Conservation (phyloP, 2,113 vertebrate species). For the Neogobius melanostomus region DNA sequence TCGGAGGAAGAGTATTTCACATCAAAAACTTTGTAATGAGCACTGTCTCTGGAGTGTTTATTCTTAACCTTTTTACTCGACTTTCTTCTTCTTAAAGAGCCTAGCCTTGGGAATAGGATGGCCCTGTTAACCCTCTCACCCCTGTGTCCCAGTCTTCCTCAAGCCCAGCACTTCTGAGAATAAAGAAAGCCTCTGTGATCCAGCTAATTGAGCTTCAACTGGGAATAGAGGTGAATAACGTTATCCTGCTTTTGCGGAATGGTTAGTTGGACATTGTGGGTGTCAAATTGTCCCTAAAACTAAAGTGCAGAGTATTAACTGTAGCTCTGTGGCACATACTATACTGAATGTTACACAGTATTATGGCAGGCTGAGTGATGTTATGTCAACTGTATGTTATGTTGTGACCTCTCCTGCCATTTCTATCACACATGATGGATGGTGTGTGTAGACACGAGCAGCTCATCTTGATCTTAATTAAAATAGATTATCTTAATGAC, state of each 20-base stretch:
- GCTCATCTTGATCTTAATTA: slow-evolving; percentile 40
- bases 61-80: slow-evolving; percentile 11
- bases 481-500: slow-evolving; percentile 44
- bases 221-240: slow-evolving; percentile 17
- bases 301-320: background rate
- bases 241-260: background rate
- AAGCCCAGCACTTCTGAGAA: slow-evolving; percentile 9
- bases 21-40: slow-evolving; percentile 8
- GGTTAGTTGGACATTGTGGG: background rate
- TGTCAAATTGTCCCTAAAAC: background rate
- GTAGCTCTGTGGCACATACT: background rate
- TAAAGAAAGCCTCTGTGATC: slow-evolving; percentile 39
- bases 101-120: background rate
- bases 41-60: slow-evolving; percentile 13
- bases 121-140: slow-evolving; percentile 21
- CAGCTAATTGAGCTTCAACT: slow-evolving; percentile 32
- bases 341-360: background rate
- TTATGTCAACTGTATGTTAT: background rate
- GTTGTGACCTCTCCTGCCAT: background rate
- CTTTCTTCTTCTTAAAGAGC: slow-evolving; percentile 8
- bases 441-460: slow-evolving; percentile 4
- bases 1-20: background rate
- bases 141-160: slow-evolving; percentile 14
- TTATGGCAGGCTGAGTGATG: background rate
- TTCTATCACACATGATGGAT: background rate